phyloP scores from a whole-genome alignment of 2,797 vertebrate genomes.

The Eupleurogrammus muticus region DNA sequence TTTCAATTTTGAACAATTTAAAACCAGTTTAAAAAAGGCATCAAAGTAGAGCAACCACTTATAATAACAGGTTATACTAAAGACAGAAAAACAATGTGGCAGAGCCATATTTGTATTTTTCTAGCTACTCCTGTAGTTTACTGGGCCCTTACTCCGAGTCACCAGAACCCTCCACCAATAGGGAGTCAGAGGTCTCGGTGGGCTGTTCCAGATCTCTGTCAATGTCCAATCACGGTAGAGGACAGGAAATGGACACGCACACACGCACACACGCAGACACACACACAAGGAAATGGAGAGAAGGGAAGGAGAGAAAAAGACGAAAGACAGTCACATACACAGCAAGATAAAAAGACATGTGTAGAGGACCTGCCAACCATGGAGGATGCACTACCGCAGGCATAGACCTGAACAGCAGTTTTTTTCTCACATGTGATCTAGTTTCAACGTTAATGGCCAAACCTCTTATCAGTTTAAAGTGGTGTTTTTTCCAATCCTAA shows the following conservation, averaged over 20 bases:
- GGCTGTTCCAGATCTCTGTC: constrained; percentile 93
- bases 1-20: background rate
- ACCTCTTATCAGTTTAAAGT: too few relatives aligned
- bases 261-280: constrained; percentile 34
- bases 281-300: constrained; percentile 56
- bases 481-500: too few relatives aligned
- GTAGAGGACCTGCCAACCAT: constrained; percentile 67
- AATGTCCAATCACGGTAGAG: constrained; percentile 82
- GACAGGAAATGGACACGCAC: constrained; percentile 68
- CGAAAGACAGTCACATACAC: constrained; percentile 82
- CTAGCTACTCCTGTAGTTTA: constrained; percentile 65
- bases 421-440: background rate
- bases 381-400: constrained; percentile 16
- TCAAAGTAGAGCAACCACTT: constrained; percentile 1
- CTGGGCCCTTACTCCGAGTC: constrained; percentile 92
- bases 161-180: constrained; percentile 92
- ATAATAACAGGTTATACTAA: constrained; percentile 9
- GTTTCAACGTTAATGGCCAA: too few relatives aligned
- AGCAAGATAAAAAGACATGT: constrained; percentile 72
- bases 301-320: constrained; percentile 76
- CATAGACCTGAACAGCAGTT: background rate
- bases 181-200: constrained; percentile 90
- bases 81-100: constrained; percentile 21
- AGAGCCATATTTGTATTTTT: constrained; percentile 27
- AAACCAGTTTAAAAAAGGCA: constrained; percentile 12